Percentiles rank a stretch among this genome's conserved stretches.
Conservation (phyloP, 2,113 vertebrate genomes). For the Chaetorhynchus papuensis region DNA sequence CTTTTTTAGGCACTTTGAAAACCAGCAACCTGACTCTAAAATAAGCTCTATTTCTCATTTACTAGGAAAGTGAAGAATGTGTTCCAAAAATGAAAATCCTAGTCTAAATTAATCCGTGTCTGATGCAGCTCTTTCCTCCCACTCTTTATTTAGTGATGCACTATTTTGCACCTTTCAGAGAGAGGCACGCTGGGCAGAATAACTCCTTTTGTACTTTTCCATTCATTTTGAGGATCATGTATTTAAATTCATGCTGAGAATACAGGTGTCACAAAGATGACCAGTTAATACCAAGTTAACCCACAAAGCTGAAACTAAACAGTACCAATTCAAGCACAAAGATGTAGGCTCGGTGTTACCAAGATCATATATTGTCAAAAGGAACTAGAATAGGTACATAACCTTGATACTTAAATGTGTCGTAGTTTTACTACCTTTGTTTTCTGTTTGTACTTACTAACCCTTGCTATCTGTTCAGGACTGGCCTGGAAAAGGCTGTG, state of each 20-base stretch:
- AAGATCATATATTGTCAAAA: neutral
- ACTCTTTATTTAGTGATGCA: neutral
- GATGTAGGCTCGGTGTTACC: neutral
- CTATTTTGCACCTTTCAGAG: neutral
- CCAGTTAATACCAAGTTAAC: neutral
- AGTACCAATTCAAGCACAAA: neutral
- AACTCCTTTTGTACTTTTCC: neutral
- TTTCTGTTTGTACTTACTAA: neutral
- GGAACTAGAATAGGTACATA: neutral
- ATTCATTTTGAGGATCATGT: neutral
- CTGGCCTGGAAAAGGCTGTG: neutral
- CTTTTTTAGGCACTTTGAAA: constrained; percentile 26
- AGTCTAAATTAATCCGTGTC: neutral
- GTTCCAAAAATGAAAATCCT: constrained; percentile 21
- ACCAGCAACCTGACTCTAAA: constrained; percentile 31
- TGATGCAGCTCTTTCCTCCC: neutral
- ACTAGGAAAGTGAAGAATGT: neutral
- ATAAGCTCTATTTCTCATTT: constrained; percentile 19
- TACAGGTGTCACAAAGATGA: neutral
- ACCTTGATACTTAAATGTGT: neutral
- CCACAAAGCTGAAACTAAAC: neutral
- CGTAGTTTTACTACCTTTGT: neutral
- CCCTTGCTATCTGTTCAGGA: neutral
- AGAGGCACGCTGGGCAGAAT: neutral
- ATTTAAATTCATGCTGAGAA: neutral